Evolutionary conservation across 2,797 vertebrate genomes (phyloP), one percentile per base, ranked within the genome.

Genomic region (Tenualosa ilisha): DNA sequence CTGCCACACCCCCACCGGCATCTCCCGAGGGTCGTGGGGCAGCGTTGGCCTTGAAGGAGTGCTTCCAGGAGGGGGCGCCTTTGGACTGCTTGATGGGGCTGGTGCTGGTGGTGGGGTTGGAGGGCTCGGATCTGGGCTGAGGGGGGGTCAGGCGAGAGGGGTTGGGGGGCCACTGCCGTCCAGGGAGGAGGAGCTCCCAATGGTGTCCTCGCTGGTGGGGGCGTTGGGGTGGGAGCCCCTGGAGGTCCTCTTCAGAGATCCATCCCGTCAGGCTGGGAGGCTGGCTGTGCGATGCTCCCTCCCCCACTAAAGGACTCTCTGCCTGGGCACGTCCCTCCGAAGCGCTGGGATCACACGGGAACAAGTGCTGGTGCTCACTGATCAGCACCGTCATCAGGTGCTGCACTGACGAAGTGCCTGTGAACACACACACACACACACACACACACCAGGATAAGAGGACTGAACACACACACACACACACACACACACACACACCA

Each of bases 301-400:
- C 81, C 3, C 91, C 91, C 79, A 91, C 26, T 1, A 13, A 15
- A 15, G 63, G 63, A 24, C 63, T 26, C 61, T 3, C 61, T 1
- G 6, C 63, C n/a, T 68, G 63, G 63, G 63, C 26, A 68, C 63
- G 0, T 5, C 1, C n/a, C 61, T 89, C 51, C n/a, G 84, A 91
- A 11, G 97, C 96, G 0, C 90, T 87, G 83, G 95, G 94, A 56
- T 92, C 92, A 2, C 94, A 92, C 0, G 94, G 92, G 84, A 97
- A 99, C 83, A 99, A 95, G 59, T 93, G 93, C 43, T 95, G 86
- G 83, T 99, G 97, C 84, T 97, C 96, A 12, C 96, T 96, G 85
- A 99, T 99, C 89, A 99, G 93, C 83, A 97, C 81, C 0, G 97
- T 98, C 98, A 99, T 99, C 89, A 99, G 95, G 88, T 98, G 97